Conservation (phyloP, 1,140 invertebrate species). For the Trachelipus rathkii region DNA sequence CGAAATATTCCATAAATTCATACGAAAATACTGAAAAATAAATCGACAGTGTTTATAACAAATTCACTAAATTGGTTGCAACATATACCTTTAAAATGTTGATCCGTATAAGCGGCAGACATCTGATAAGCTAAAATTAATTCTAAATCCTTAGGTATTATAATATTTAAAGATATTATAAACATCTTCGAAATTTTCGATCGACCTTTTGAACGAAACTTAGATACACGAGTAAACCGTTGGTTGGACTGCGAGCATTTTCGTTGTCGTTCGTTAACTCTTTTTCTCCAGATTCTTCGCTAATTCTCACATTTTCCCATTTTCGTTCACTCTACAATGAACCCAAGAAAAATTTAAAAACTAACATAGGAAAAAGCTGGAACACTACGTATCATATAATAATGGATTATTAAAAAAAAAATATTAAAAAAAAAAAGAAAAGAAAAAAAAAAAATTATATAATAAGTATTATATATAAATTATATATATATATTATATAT, state of each 20-base stretch:
- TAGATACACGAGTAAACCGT: not conserved
- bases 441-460: too few species aligned
- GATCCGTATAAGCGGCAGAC: too few species aligned
- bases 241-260: conserved; percentile 5
- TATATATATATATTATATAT: too few species aligned
- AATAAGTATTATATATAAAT: too few species aligned
- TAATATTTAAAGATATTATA: not conserved
- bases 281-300: not conserved
- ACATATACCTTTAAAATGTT: too few species aligned
- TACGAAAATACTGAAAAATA: not conserved
- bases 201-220: too few species aligned
- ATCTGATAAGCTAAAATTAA: too few species aligned
- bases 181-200: not conserved
- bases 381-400: too few species aligned
- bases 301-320: not conserved
- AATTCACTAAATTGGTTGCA: too few species aligned
- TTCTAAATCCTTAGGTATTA: not conserved
- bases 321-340: not conserved
- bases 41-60: not conserved
- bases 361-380: not conserved
- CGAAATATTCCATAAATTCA: conserved; percentile 4
- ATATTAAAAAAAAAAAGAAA: too few species aligned
- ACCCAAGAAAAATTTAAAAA: not conserved
- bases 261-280: conserved; percentile 6
- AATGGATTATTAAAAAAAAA: too few species aligned